Evolutionary conservation across 1,140 invertebrate species (phyloP), one percentile per base, ranked within the genome.

Genomic region (Tribolium madens): DNA sequence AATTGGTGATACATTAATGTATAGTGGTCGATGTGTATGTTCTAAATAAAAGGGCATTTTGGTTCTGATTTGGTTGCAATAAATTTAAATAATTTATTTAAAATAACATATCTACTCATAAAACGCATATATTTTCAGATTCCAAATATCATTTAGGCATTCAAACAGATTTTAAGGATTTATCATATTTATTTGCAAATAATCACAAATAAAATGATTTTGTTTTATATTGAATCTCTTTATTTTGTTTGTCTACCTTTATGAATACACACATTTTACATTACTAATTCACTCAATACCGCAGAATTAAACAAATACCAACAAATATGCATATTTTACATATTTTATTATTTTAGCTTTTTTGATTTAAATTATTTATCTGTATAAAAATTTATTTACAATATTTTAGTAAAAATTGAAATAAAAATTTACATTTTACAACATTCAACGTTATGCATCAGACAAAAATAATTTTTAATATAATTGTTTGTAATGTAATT

Each of bases 71-170:
- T 21, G 70, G 70, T 72, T 50, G 17, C 70, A 48, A 50, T 72
- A 72, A 72, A 72, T 52, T 72, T 72, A 26, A 50, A 53, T 72
- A 72, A 72, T 72, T 72, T 26, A 72, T 46, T 46, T 50, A 72
- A 53, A 52, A 53, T 72, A 72, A 72, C 70, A 72, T 64, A 75
- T 64, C 7, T 10, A 33, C 36, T 57, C 13, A 75, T 75, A 47
- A 48, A 47, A 50, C 7, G 15, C 14, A 72, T 52, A 76, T 76
- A 70, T 76, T 76, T 76, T 33, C 46, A 52, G 47, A 53, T 70
- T 33, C 26, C 42, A 76, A 74, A 74, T 60, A 57, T 74, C 12
- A 74, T 71, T 9, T 47, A 21, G 46, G 18, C 47, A 46, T 36
- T 47, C 9, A 71, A 71, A 71, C 21, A 14, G 17, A 46, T 52